Evolutionary conservation across 2,113 vertebrate species (phyloP), one percentile per base, ranked within the genome.

Genomic region (Vombatus ursinus): DNA sequence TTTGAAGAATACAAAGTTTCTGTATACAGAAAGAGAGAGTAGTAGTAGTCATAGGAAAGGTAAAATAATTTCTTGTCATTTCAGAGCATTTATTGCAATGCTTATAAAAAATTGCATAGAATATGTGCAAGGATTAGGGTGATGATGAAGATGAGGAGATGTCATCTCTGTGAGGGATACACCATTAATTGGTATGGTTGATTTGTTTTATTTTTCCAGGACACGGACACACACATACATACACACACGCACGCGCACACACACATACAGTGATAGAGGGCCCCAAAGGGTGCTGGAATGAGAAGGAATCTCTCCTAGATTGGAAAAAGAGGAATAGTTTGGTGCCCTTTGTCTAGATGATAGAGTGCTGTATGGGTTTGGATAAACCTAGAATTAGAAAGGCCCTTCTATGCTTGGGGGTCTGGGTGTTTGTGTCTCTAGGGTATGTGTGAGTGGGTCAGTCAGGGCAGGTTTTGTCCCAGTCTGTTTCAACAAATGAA

Each of bases 61-160:
- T 99, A 99, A 99, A 99, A 99, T 99, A 99, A 98, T 99, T 99
- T 99, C 99, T 98, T 99, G 98, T 99, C 98, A 98, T 84, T 84
- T 98, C 97, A 98, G 98, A 99, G 98, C 99, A 99, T 99, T 84
- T 99, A 99, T 99, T 99, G 99, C 99, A 99, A 99, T 99, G 99
- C 98, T 99, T 99, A 99, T 98, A 99, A 99, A 99, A 99, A 98
- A 98, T 99, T 99, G 99, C 99, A 99, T 99, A 99, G 99, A 99
- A 99, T 99, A 84, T 84, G 99, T 99, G 99, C 98, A 99, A 99
- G 98, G 99, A 99, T 99, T 98, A 98, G 99, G 99, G 98, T 98
- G 98, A 98, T 97, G 98, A 84, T 84, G 68, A 84, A 84, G 68
- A 84, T 44, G 68, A 84, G 16, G 68, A 84, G 68, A 84, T 84